Evolutionary conservation across 2,797 vertebrate genomes (phyloP), one percentile per base, ranked within the genome.

Genomic region (Lophius americanus): DNA sequence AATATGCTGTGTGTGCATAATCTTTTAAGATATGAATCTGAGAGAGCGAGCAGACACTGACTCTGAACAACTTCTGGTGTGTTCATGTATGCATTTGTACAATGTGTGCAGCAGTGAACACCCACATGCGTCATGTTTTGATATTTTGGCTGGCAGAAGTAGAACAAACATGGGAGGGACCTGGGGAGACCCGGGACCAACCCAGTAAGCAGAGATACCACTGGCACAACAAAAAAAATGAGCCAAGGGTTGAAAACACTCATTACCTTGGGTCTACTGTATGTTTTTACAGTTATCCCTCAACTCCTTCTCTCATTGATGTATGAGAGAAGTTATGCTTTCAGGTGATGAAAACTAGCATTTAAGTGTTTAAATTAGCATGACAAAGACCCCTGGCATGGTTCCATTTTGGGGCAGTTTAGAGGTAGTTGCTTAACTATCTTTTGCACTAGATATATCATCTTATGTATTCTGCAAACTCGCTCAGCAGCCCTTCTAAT

Each of bases 261-360:
- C 76, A 85, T 89, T 89, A 86, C 76, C 56, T 71, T 66, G 68
- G 79, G 70, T 76, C 64, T 51, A 23, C 23, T 23, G 23, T 23
- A 23, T 23, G 23, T 23, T 23, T 23, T 23, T 23, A 23, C 23
- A 23, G 23, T 23, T 23, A 1, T 23, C 23, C 23, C 23, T 23
- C 23, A 23, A 23, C 76, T 83, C 68, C 3, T n/a, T 73, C 80
- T 84, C 82, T 87, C 74, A 69, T 77, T 71, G 75, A 82, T 71
- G 65, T 79, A 81, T 72, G 68, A 60, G 57, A 77, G 74, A 78
- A 69, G 13, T 8, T 65, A 76, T 73, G 67, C 79, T 83, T 83
- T 84, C 64, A 84, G 67, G 54, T 58, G 68, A 83, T 85, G 80
- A 87, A 84, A 77, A 76, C 73, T 68, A 82, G 82, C 78, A 75